phyloP scores from a whole-genome alignment of 2,113 vertebrate genomes.

The Austrofundulus limnaeus region DNA sequence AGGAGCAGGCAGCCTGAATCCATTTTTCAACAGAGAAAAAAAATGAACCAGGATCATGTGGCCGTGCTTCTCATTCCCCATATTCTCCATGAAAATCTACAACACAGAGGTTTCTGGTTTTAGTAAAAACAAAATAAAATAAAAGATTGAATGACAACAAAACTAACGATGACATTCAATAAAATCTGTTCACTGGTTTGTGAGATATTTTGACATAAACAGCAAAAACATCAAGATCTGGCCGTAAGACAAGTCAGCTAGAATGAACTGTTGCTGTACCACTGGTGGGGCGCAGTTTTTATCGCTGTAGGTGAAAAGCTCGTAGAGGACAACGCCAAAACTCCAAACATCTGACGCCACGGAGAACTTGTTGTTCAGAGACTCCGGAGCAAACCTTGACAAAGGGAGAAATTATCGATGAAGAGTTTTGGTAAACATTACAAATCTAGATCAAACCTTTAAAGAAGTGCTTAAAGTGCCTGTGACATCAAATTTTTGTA shows the following conservation, averaged over 20 bases:
- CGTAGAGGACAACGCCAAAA: slow-evolving; percentile 95
- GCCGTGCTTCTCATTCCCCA: slow-evolving; percentile 96
- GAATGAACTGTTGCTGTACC: slow-evolving; percentile 71
- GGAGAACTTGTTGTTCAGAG: slow-evolving; percentile 98
- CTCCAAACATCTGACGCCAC: slow-evolving; percentile 98
- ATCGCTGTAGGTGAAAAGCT: slow-evolving; percentile 95
- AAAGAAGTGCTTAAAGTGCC: no score
- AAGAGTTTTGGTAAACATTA: not conserved
- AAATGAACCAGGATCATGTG: slow-evolving; percentile 99
- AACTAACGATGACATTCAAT: no score
- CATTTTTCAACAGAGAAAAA: slow-evolving; percentile 91
- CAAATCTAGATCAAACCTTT: no score
- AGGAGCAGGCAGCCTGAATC: slow-evolving; percentile 87
- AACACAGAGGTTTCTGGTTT: slow-evolving; percentile 28
- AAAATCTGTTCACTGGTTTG: no score
- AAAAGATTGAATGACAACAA: not conserved
- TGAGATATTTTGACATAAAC: no score
- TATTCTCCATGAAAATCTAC: slow-evolving; percentile 97
- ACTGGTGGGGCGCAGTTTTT: slow-evolving; percentile 94
- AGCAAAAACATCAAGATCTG: no score
- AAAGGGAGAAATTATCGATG: not conserved
- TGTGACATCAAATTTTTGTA: no score
- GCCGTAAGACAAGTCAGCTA: no score
- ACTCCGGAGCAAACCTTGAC: slow-evolving; percentile 95
- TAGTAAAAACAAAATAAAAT: not conserved